Evolutionary conservation across 2,113 vertebrate species (phyloP), one percentile per base, ranked within the genome.

Genomic region (Todiramphus chloris): DNA sequence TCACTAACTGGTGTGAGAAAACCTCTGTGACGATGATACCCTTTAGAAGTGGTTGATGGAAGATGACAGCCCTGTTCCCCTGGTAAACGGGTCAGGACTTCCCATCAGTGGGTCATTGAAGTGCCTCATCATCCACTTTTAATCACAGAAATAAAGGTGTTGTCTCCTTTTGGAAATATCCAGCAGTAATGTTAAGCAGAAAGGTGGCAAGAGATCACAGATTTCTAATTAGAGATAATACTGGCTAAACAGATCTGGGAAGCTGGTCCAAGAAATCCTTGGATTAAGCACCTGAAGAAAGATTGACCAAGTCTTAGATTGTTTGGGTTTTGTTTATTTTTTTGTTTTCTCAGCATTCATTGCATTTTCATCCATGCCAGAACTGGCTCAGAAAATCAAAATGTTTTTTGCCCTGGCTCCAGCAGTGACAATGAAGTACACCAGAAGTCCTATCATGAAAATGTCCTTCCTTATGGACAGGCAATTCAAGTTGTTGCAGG

Each of bases 341-440:
- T 59, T 70, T 95, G 53, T 94, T 83, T 94, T 73, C 59, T 56
- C 96, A 99, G 99, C 96, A 1, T 99, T 99, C 96, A 98, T 99
- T 88, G 99, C 99, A 0, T 99, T 99, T 96, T 99, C 99, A 35
- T 97, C 97, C 43, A 98, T 99, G 96, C 99, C 99, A 2, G 98
- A 98, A 46, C 96, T 99, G 91, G 99, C 99, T 89, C 98, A 97
- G 93, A 99, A 99, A 98, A 98, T 99, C 96, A 98, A 98, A 93
- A 94, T 98, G 95, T 99, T 99, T 95, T 97, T 99, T 33, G 99
- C 97, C 55, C 96, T 99, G 97, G 99, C 98, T 28, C 99, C 99
- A 10, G 98, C 97, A 12, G 98, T 98, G 19, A 98, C 98, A 1
- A 63, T 98, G 48, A 97, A 97, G 28, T 96, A 99, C 4, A 53